Percentiles rank a stretch among this genome's conserved stretches.
Evolutionary conservation across 2,113 vertebrate genomes (phyloP).

Genomic region (Amphilophus citrinellus): DNA sequence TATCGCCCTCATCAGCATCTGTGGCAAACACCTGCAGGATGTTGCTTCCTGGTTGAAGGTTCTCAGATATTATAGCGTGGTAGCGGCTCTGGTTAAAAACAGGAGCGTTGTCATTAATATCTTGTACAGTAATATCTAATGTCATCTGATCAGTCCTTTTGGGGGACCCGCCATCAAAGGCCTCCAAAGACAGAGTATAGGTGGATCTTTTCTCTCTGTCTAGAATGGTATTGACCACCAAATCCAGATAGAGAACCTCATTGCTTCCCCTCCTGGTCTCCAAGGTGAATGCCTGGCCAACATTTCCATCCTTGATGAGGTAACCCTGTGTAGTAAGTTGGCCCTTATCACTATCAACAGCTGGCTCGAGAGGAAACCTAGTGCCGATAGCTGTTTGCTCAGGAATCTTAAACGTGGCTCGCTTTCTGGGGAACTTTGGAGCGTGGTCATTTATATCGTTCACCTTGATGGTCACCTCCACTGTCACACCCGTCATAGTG

Average conservation of each 20-base stretch:
- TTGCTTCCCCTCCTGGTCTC: constrained; percentile 90
- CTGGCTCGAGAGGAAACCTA: constrained; percentile 91
- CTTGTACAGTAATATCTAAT: constrained; percentile 89
- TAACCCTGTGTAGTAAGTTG: constrained; percentile 93
- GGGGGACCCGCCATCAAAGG: constrained; percentile 94
- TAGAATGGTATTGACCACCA: constrained; percentile 88
- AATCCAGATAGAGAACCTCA: constrained; percentile 89
- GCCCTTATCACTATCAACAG: constrained; percentile 91
- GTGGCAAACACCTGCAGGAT: constrained; percentile 95
- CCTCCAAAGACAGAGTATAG: constrained; percentile 90
- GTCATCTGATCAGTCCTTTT: constrained; percentile 88
- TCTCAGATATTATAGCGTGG: constrained; percentile 94
- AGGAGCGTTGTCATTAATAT: constrained; percentile 96
- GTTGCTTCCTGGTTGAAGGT: constrained; percentile 90
- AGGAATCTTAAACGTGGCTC: constrained; percentile 86
- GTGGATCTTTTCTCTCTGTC: constrained; percentile 91
- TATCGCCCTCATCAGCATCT: constrained; percentile 92
- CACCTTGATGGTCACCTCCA: constrained; percentile 92
- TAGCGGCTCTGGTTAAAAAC: constrained; percentile 98
- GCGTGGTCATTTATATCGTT: constrained; percentile 97
- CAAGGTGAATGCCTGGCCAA: constrained; percentile 90
- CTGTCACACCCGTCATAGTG: constrained; percentile 92
- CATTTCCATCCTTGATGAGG: constrained; percentile 88
- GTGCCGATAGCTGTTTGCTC: constrained; percentile 92
- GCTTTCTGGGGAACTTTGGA: constrained; percentile 86